Percentiles rank a stretch among this genome's conserved stretches.
These are phyloP conservation scores for Uloborus plumipes DNA, from an alignment of 2,888 invertebrate genomes.

Conservation along the genomic window DNA sequence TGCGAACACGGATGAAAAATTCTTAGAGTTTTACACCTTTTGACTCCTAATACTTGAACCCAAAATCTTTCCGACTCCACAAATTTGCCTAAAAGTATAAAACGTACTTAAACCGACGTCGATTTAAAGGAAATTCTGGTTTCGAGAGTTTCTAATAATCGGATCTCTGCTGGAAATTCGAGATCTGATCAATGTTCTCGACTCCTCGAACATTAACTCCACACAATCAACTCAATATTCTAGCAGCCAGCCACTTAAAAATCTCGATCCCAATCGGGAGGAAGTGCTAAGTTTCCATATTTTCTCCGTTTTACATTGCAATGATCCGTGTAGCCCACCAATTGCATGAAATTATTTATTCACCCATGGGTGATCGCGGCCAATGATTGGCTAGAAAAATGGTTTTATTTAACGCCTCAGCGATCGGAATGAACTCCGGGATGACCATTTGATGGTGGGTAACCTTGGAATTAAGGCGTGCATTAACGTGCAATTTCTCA, in stretches of 20 bases:
- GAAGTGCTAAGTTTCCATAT: slow-evolving; percentile 42
- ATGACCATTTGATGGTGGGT: slow-evolving; percentile 53
- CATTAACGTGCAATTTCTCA: no score
- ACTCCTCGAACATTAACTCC: background rate
- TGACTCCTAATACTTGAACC: no score
- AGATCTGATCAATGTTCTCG: background rate
- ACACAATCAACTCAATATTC: slow-evolving; percentile 7
- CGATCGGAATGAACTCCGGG: slow-evolving; percentile 18
- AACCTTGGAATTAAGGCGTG: slow-evolving; percentile 19
- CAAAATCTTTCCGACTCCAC: no score
- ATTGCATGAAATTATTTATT: slow-evolving; percentile 55
- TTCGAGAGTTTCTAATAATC: no score
- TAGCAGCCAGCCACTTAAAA: slow-evolving; percentile 23
- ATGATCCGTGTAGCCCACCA: slow-evolving; percentile 31
- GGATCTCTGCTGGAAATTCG: no score
- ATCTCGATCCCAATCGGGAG: slow-evolving; percentile 44
- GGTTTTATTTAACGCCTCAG: slow-evolving; percentile 49
- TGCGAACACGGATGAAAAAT: no score
- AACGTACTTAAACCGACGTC: no score
- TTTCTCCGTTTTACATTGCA: slow-evolving; percentile 26
- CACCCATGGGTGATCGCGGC: slow-evolving; percentile 44
- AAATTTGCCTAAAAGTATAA: no score
- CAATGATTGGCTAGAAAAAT: slow-evolving; percentile 40
- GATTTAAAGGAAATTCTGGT: no score
- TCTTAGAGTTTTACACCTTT: no score